Base-by-base conservation (phyloP, 92 coral and sea anemone genomes). In the Anthopleura xanthogrammica region DNA sequence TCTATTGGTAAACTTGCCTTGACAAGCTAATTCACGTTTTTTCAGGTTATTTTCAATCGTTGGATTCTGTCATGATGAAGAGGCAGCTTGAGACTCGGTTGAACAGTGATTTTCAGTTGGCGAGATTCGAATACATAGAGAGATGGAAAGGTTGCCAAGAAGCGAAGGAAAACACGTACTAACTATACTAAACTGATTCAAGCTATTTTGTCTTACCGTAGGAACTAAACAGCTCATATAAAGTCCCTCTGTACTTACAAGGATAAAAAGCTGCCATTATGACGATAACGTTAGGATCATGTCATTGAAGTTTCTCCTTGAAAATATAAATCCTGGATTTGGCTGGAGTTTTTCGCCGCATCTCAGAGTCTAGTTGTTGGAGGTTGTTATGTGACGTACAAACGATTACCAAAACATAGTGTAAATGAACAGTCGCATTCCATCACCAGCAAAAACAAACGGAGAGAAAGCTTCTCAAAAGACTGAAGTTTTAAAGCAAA, bases 241-340 rank as follows among this genome's bases (percentile, higher is more conserved):
- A 68, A 81, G 11, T 12, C 75, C 41, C 46, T 55, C 54, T 70
- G 54, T 81, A 81, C 84, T 81, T 81, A 81, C 84, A 70, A n/a
- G 84, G 77, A 68, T 81, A 65, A 50, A 78, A 81, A 81, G 84
- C 75, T 50, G 64, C 74, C 84, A 81, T 81, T n/a, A 14, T 68
- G 56, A 64, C 42, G 56, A 70, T 50, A 65, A 65, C n/a, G 52
- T 71, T 22, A 16, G 72, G 73, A 57, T 77, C 80, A 77, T 52
- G 64, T 77, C 80, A 77, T 77, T 55, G 80, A 50, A 77, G 80
- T 52, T 77, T 77, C 60, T 22, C 58, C 80, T 77, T 77, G 58
- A 77, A 55, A 43, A 68, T 10, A 36, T 11, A 68, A 12, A 12
- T 68, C 41, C 29, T 36, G 29, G 12, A 68, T 68, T 24, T 68